Percentiles rank a stretch among this genome's conserved stretches.
These are phyloP conservation scores for Amphipoea oculea DNA, from an alignment of 2,888 invertebrate genomes.

Conservation along the genomic window DNA sequence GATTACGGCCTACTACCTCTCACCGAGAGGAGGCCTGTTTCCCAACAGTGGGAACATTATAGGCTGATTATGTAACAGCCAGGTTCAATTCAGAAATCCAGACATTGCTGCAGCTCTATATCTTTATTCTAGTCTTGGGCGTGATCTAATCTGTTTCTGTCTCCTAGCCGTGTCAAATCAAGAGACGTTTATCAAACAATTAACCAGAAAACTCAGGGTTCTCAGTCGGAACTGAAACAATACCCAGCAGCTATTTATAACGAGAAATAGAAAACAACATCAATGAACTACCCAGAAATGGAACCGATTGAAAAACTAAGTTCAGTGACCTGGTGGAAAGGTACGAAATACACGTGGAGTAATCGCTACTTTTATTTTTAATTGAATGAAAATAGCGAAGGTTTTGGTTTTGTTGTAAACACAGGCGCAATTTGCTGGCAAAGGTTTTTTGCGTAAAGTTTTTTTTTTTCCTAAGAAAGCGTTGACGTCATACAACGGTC, in stretches of 20 bases:
- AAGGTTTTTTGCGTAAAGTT: background rate
- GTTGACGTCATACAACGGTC: background rate
- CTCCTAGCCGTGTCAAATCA: conserved; percentile 6
- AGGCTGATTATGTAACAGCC: too few relatives aligned
- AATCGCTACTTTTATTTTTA: conserved; percentile 31
- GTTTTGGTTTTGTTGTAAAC: background rate
- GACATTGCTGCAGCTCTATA: background rate
- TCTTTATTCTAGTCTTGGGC: background rate
- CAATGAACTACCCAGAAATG: conserved; percentile 29
- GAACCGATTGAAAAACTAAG: conserved; percentile 25
- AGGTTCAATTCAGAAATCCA: background rate
- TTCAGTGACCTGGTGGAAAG: conserved; percentile 24
- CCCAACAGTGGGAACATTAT: too few relatives aligned
- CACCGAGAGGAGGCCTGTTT: too few relatives aligned
- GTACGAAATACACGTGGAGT: background rate
- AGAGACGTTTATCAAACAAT: conserved; percentile 25
- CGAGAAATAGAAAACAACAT: conserved; percentile 29
- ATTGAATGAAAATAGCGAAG: conserved; percentile 1
- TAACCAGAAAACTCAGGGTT: conserved; percentile 30
- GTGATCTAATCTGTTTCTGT: background rate
- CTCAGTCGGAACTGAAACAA: conserved; percentile 40
- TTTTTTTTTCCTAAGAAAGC: background rate
- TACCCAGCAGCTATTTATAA: conserved; percentile 14
- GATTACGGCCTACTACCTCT: too few relatives aligned
- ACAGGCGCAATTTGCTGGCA: background rate